Conservation (phyloP, 2,888 invertebrate genomes). For the Drosophila vallismaia region DNA sequence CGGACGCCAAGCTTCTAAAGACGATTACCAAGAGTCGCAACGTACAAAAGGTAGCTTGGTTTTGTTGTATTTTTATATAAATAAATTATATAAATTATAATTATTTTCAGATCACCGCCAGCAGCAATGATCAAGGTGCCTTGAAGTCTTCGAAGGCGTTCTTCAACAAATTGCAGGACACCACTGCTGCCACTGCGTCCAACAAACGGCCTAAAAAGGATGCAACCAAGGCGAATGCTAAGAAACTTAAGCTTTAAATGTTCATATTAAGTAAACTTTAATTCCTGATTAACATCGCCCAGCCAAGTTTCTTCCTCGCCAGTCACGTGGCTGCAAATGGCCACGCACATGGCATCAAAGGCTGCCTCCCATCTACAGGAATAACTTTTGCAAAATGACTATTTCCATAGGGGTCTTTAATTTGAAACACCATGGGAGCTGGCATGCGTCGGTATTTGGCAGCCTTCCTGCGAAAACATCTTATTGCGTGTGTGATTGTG, state of each 20-base stretch:
- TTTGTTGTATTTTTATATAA: too few species aligned
- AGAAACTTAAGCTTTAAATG: conserved; percentile 87
- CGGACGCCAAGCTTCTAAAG: conserved; percentile 86
- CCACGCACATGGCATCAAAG: conserved; percentile 7
- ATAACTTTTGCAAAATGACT: conserved; percentile 17
- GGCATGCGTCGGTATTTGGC: conserved; percentile 49
- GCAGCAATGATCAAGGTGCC: conserved; percentile 84
- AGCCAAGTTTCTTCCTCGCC: conserved; percentile 20
- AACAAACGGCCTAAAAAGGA: conserved; percentile 79
- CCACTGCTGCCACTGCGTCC: conserved; percentile 84
- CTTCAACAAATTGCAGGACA: conserved; percentile 93
- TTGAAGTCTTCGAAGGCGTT: conserved; percentile 92
- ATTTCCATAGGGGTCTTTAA: conserved; percentile 30
- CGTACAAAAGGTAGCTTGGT: conserved; percentile 85
- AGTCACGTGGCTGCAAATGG: conserved; percentile 61
- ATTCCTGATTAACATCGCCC: conserved; percentile 51
- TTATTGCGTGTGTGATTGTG: conserved; percentile 23
- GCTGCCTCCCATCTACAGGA: conserved; percentile 13
- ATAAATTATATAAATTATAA: too few species aligned
- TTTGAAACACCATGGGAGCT: conserved; percentile 60
- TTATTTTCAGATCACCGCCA: conserved; percentile 71
- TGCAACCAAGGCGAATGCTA: conserved; percentile 85
- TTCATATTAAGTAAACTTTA: conserved; percentile 33
- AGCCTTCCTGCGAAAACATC: conserved; percentile 17
- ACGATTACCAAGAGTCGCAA: conserved; percentile 88